phyloP scores from a whole-genome alignment of 92 coral and sea anemone genomes.

The Heliopora coerulea region DNA sequence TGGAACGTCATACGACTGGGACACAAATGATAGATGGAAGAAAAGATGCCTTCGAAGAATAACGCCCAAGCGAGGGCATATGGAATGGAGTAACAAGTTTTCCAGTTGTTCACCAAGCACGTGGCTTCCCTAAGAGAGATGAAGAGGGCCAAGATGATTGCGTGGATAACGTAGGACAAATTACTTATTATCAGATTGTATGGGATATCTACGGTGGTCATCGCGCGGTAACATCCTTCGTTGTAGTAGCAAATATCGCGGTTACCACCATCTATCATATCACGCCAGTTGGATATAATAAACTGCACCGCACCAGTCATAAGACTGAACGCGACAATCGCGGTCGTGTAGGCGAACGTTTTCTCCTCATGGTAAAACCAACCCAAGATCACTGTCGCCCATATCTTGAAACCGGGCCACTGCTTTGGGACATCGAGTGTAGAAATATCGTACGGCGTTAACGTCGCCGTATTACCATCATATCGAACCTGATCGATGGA shows the following conservation, averaged over 20 bases:
- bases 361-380: conserved; percentile 82
- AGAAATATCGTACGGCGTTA: no score
- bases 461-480: no score
- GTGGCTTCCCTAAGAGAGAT: conserved; percentile 87
- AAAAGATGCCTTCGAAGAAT: conserved; percentile 86
- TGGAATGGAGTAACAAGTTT: conserved; percentile 75
- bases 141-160: conserved; percentile 68
- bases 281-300: conserved; percentile 88
- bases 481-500: no score
- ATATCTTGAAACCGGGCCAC: conserved; percentile 59
- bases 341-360: conserved; percentile 83
- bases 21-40: conserved; percentile 88
- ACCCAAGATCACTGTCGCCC: conserved; percentile 64
- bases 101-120: conserved; percentile 52
- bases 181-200: conserved; percentile 90
- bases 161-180: conserved; percentile 77
- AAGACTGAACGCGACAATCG: conserved; percentile 77
- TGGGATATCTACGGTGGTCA: conserved; percentile 77
- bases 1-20: conserved; percentile 96
- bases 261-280: conserved; percentile 83
- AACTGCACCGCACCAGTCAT: conserved; percentile 94
- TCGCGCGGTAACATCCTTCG: conserved; percentile 88
- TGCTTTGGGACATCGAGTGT: conserved; percentile 36
- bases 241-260: conserved; percentile 95
- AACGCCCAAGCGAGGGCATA: conserved; percentile 92